Percentiles rank a stretch among this genome's conserved stretches.
phyloP scores from a whole-genome alignment of 1,140 invertebrate genomes.

The Ladona fulva region DNA sequence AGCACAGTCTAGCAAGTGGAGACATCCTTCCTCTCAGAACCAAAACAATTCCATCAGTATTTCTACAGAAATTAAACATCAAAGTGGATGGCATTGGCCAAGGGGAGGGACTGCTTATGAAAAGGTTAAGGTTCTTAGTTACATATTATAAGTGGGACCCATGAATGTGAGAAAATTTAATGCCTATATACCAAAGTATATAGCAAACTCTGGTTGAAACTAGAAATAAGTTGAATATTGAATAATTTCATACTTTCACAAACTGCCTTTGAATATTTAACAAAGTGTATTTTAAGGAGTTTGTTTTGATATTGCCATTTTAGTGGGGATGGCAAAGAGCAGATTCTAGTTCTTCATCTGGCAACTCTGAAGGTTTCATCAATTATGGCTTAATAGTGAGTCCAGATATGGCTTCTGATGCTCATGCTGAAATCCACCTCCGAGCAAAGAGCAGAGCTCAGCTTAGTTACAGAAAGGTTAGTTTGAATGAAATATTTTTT shows the following conservation, averaged over 20 bases:
- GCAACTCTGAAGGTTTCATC: background rate
- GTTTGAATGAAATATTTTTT: too few relatives aligned
- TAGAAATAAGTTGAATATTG: background rate
- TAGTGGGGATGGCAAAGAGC: background rate
- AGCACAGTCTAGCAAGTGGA: conserved; percentile 40
- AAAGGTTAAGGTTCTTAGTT: background rate
- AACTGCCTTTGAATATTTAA: background rate
- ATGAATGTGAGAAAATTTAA: too few relatives aligned
- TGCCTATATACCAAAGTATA: too few relatives aligned
- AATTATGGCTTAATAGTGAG: background rate
- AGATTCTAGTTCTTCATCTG: background rate
- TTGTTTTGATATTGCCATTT: background rate
- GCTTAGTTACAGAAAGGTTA: too few relatives aligned
- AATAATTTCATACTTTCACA: background rate
- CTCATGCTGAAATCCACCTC: too few relatives aligned
- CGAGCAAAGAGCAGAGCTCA: too few relatives aligned
- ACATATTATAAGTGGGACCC: background rate
- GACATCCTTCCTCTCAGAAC: background rate
- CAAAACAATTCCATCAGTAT: background rate
- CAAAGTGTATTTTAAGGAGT: background rate
- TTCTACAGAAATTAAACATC: background rate
- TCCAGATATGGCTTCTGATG: background rate
- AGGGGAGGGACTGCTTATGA: background rate
- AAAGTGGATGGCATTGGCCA: background rate
- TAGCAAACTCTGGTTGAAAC: too few relatives aligned